Conservation (phyloP, 92 coral and sea anemone genomes). For the Epizoanthus ramosus region DNA sequence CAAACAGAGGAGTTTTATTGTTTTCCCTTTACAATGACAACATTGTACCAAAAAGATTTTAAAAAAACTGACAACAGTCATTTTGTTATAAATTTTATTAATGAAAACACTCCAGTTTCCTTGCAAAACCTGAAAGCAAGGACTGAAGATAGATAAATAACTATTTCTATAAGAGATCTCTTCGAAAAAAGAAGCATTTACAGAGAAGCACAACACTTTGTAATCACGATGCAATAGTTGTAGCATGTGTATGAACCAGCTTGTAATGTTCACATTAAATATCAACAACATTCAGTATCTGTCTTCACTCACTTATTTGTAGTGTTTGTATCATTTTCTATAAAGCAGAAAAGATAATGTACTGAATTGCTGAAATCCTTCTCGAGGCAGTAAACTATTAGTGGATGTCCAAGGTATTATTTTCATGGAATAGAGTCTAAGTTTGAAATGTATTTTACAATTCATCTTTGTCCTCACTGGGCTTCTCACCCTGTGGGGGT, state of each 20-base stretch:
- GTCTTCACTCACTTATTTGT: slow-evolving; percentile 17
- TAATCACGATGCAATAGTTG: background rate
- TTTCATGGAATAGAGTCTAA: background rate
- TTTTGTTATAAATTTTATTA: slow-evolving; percentile 36
- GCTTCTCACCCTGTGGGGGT: slow-evolving; percentile 90
- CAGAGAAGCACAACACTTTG: slow-evolving; percentile 20
- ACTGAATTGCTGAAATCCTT: slow-evolving; percentile 5
- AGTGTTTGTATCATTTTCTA: background rate
- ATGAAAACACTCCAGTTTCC: slow-evolving; percentile 35
- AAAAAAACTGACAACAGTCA: background rate
- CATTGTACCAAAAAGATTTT: background rate
- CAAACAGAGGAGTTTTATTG: too few relatives aligned
- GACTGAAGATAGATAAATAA: slow-evolving; percentile 38
- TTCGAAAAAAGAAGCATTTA: slow-evolving; percentile 27
- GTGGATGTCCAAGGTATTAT: slow-evolving; percentile 16
- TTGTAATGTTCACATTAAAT: slow-evolving; percentile 29
- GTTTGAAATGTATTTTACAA: slow-evolving; percentile 57
- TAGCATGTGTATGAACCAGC: slow-evolving; percentile 2
- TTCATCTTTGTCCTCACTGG: slow-evolving; percentile 96
- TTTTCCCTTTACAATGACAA: background rate
- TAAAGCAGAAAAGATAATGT: slow-evolving; percentile 18
- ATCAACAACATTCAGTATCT: background rate
- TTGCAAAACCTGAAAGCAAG: slow-evolving; percentile 8
- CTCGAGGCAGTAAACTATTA: slow-evolving; percentile 2
- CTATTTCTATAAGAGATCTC: slow-evolving; percentile 37